Evolutionary conservation across 2,113 vertebrate species (phyloP).

Genomic region (Myanophis thanlyinensis): DNA sequence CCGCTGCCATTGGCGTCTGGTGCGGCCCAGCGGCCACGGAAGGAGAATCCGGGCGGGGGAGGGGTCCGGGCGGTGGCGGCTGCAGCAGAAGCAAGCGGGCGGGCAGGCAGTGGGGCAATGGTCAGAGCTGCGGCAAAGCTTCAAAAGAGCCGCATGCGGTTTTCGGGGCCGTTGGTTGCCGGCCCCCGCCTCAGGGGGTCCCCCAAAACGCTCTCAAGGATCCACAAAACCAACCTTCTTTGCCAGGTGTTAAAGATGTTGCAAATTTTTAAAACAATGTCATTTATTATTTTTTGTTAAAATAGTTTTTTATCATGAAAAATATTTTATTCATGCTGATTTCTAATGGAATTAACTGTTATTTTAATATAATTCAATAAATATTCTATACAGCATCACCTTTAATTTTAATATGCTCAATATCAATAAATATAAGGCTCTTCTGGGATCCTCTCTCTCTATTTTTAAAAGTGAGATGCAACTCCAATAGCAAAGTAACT

Average conservation of each 20-base stretch:
- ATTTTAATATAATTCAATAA: neutral
- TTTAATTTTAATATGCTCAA: neutral
- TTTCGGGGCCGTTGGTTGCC: no score
- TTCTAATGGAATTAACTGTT: neutral
- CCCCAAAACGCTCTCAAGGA: neutral
- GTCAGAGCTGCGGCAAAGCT: no score
- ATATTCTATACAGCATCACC: neutral
- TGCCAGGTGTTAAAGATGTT: neutral
- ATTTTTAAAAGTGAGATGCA: neutral
- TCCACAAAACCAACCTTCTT: neutral
- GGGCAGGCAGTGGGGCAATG: no score
- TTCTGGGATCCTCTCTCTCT: neutral
- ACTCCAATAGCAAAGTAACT: neutral
- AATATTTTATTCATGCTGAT: neutral
- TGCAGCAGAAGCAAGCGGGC: no score
- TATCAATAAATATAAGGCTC: neutral
- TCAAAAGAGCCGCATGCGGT: no score
- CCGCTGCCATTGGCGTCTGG: no score
- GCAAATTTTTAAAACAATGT: neutral
- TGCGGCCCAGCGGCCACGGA: no score
- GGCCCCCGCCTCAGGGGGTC: no score
- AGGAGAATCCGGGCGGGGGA: no score
- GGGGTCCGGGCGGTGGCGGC: no score
- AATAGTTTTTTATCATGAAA: neutral
- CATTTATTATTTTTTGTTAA: neutral